Percentiles rank a stretch among this genome's conserved stretches.
phyloP scores from a whole-genome alignment of 2,797 vertebrate genomes.

The Buceros bicornis region DNA sequence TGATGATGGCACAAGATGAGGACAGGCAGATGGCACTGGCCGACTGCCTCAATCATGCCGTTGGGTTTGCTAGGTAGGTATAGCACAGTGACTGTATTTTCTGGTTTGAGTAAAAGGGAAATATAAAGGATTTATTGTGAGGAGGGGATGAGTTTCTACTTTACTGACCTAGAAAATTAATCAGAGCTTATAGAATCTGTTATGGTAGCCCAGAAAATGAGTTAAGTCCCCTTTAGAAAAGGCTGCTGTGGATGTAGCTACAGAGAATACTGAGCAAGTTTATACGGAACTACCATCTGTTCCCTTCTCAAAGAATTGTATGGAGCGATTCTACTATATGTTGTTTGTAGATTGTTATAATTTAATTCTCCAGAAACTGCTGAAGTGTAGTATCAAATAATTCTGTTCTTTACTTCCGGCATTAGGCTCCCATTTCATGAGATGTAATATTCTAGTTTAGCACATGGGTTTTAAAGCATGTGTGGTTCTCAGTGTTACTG shows the following conservation, averaged over 20 bases:
- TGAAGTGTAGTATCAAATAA: neutral
- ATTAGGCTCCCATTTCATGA: neutral
- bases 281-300: neutral
- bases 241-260: neutral
- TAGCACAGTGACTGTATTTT: neutral
- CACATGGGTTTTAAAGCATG: neutral
- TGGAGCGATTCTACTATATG: neutral
- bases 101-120: neutral
- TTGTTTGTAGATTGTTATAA: neutral
- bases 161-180: neutral
- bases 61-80: conserved; percentile 93
- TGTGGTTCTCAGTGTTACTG: neutral
- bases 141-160: neutral
- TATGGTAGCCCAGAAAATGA: neutral
- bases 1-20: conserved; percentile 89
- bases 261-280: neutral
- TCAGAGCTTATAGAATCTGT: neutral
- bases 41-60: conserved; percentile 95
- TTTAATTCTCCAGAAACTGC: neutral
- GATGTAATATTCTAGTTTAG: neutral
- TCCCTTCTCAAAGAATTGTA: neutral
- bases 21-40: conserved; percentile 90
- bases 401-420: neutral
- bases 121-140: neutral
- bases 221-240: neutral